Evolutionary conservation across 2,113 vertebrate genomes (phyloP).

Genomic region (Ascaphus truei): DNA sequence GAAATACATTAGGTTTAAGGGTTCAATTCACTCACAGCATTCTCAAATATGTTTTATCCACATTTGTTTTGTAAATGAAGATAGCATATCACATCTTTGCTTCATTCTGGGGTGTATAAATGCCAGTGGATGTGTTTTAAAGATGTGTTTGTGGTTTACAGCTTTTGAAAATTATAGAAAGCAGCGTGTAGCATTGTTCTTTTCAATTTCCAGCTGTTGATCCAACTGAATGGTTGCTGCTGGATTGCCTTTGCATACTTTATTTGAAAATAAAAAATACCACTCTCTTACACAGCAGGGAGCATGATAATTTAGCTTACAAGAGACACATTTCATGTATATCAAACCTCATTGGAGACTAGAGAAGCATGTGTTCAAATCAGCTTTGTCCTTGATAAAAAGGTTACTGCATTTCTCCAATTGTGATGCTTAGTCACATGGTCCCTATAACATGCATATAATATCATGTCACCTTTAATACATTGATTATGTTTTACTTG

Average conservation of each 20-base stretch:
- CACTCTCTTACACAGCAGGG: constrained; percentile 41
- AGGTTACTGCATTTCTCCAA: too few species aligned
- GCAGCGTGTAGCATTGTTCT: constrained; percentile 53
- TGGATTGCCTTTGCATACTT: constrained; percentile 52
- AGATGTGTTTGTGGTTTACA: constrained; percentile 47
- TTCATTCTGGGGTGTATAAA: constrained; percentile 42
- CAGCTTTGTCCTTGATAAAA: constrained; percentile 39
- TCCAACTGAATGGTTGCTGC: constrained; percentile 51
- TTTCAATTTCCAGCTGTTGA: constrained; percentile 62
- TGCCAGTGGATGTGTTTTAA: constrained; percentile 50
- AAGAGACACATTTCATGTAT: constrained; percentile 27
- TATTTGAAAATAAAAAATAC: constrained; percentile 51
- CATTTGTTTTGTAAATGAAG: constrained; percentile 36
- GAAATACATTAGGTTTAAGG: not conserved
- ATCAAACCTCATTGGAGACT: constrained; percentile 35
- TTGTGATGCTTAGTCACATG: too few species aligned
- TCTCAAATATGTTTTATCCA: constrained; percentile 14
- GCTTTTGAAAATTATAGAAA: constrained; percentile 64
- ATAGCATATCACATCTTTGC: constrained; percentile 9
- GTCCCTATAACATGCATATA: too few species aligned
- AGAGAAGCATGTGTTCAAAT: not conserved
- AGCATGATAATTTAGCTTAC: constrained; percentile 34
- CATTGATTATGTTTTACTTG: too few species aligned
- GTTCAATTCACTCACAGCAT: constrained; percentile 15
- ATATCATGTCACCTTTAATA: too few species aligned